Evolutionary conservation across 2,888 invertebrate species (phyloP), one percentile per base, ranked within the genome.

Genomic region (Iselma pallidipennis): DNA sequence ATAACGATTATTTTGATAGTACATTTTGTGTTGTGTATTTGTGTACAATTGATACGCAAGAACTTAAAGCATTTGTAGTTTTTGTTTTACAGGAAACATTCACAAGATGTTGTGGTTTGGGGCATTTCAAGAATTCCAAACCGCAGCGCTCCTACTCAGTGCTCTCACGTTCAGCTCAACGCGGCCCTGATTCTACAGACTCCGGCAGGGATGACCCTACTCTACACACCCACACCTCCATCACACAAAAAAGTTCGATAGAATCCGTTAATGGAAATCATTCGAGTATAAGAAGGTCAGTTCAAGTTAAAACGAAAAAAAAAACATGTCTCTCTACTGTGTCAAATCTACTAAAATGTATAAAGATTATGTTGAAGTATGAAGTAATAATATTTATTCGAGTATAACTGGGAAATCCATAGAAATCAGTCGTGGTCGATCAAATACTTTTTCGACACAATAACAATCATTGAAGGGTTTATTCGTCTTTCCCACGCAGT

Each of bases 121-220:
- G 66, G 50, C 68, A 67, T 55, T 56, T 70, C 59, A 69, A 72
- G 58, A 65, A 68, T 54, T 49, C 63, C 45, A 66, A 67, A 49
- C 71, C 74, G 48, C 70, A 75, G 60, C 68, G 74, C 56, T 74
- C 74, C 37, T 75, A 76, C 66, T 75, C 75, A 45, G 73, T 69
- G 49, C 66, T 76, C 59, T 76, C 75, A 64, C 75, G 71, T 57
- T 76, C 74, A 51, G 72, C 70, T 61, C 61, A 69, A 49, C 71
- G 71, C 33, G 71, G 70, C 45, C 72, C 71, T n/a, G 75, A 75
- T 50, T 74, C 76, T 9, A 73, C 71, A 31, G 75, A 75, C 55
- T 74, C 75, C 12, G 75, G 73, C 53, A 71, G 71, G 55, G 74
- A 76, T 49, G 73, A 75, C 28, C 62, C 68, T 53, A 72, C 74